phyloP scores from a whole-genome alignment of 2,797 vertebrate species.

The Danio kyathit region DNA sequence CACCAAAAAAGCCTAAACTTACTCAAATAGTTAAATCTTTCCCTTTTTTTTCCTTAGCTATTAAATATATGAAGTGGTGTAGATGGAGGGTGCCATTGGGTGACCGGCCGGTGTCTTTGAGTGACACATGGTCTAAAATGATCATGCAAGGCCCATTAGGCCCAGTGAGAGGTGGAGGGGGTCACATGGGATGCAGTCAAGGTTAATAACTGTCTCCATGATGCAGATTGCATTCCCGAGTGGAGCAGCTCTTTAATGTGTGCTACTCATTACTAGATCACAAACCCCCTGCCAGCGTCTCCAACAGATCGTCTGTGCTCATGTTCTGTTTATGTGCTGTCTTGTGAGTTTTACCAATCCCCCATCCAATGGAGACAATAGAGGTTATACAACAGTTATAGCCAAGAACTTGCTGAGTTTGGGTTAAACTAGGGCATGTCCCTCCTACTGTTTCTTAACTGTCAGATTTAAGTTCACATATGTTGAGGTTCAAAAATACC shows the following conservation, averaged over 20 bases:
- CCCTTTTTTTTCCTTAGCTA: too few species aligned
- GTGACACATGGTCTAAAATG: slow-evolving; percentile 69
- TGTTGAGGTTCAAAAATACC: not conserved
- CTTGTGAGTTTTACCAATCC: slow-evolving; percentile 64
- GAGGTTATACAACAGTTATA: slow-evolving; percentile 66
- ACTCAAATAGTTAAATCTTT: too few species aligned
- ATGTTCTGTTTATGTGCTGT: slow-evolving; percentile 43
- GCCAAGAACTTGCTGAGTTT: slow-evolving; percentile 64
- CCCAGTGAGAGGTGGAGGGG: slow-evolving; percentile 54
- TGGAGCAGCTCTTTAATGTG: slow-evolving; percentile 74
- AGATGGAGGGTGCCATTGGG: not conserved
- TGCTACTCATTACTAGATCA: slow-evolving; percentile 72
- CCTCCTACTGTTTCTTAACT: slow-evolving; percentile 63
- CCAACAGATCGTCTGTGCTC: slow-evolving; percentile 63
- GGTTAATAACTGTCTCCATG: slow-evolving; percentile 72
- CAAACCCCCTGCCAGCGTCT: slow-evolving; percentile 61
- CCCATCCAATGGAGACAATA: slow-evolving; percentile 66
- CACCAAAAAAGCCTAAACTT: too few species aligned
- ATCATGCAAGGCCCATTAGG: slow-evolving; percentile 68
- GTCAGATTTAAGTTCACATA: slow-evolving; percentile 55
- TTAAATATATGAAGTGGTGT: not conserved
- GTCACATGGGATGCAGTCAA: slow-evolving; percentile 63
- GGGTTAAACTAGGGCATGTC: slow-evolving; percentile 62
- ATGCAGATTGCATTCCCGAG: slow-evolving; percentile 70
- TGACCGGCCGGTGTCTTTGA: slow-evolving; percentile 67